Base-by-base conservation (phyloP, 2,113 vertebrate species). In the Podilymbus podiceps region DNA sequence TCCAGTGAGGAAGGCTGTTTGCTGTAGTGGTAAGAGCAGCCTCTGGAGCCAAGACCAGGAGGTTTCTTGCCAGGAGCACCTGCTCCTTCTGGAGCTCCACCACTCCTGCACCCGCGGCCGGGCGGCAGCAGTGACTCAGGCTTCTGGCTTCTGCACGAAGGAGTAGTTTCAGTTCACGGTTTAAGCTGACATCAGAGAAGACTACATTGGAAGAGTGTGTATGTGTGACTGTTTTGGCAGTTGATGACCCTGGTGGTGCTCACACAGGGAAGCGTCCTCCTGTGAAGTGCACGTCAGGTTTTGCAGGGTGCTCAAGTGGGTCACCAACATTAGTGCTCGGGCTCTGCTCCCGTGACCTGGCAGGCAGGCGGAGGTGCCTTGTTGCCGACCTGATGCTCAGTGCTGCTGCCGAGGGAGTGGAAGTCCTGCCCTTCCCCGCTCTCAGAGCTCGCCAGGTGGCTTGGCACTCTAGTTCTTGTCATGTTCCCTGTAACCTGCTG, bases 31-130 rank as follows among this genome's bases (percentile, higher is more conserved):
- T 10, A 12, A 56, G 71, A 78, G 63, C 46, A 79, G 58, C 20
- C 19, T 33, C 9, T 24, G 27, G 16, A 28, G 31, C 24, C 19
- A 40, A 58, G n/a, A 24, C 6, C 60, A 63, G 75, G 46, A 50
- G 10, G 44, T 24, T 94, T 67, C 44, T 52, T 67, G 35, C 5
- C 5, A 77, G 77, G 21, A 52, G 53, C 66, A 85, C 16, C 62
- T 80, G 67, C 35, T 89, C 20, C 44, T 86, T n/a, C 47, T 64
- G 68, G 53, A 92, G 66, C 83, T 79, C 47, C 30, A 10, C 6
- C 0, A 3, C 59, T 62, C 40, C 21, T 27, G 38, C 27, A 18
- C 9, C 20, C 1, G 0, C 2, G 46, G 30, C 19, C 0, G 3
- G 49, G 49, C 1, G 1, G 63, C 44, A 58, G 59, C 46, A 10